Conservation (phyloP, 92 coral and sea anemone species). For the Heliopora coerulea region DNA sequence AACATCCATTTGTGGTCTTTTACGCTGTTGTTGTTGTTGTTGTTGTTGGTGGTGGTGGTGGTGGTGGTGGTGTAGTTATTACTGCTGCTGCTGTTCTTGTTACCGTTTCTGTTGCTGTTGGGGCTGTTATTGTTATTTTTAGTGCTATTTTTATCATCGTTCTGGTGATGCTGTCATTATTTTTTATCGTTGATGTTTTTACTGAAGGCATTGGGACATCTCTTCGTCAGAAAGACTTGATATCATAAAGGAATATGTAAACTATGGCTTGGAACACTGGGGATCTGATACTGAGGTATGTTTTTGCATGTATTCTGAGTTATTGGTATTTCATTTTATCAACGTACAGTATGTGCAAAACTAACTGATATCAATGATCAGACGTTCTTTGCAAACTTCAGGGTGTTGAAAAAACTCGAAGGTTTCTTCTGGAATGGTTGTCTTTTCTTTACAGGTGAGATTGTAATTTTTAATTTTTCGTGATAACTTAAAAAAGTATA, state of each 20-base stretch:
- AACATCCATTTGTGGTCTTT: too few species aligned
- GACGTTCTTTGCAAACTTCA: slow-evolving; percentile 23
- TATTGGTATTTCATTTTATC: too few species aligned
- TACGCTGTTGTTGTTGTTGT: too few species aligned
- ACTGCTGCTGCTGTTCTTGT: too few species aligned
- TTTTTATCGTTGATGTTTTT: neutral
- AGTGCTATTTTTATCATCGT: neutral
- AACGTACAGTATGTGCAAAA: too few species aligned
- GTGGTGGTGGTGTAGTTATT: too few species aligned
- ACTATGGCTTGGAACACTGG: slow-evolving; percentile 97
- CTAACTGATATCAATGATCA: too few species aligned
- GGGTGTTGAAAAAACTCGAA: slow-evolving; percentile 96
- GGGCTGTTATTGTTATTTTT: too few species aligned
- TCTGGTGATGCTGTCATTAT: slow-evolving; percentile 6
- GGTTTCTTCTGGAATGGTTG: slow-evolving; percentile 91
- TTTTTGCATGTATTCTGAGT: neutral
- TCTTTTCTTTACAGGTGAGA: slow-evolving; percentile 95
- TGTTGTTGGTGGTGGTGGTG: too few species aligned
- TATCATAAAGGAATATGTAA: slow-evolving; percentile 68
- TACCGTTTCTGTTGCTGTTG: too few species aligned
- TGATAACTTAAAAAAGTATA: too few species aligned
- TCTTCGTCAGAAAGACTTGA: slow-evolving; percentile 84
- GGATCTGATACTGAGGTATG: slow-evolving; percentile 94
- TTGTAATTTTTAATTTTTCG: too few species aligned
- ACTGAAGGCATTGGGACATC: slow-evolving; percentile 90